Evolutionary conservation across 2,888 invertebrate genomes (phyloP).

Genomic region (Volucella inanis): DNA sequence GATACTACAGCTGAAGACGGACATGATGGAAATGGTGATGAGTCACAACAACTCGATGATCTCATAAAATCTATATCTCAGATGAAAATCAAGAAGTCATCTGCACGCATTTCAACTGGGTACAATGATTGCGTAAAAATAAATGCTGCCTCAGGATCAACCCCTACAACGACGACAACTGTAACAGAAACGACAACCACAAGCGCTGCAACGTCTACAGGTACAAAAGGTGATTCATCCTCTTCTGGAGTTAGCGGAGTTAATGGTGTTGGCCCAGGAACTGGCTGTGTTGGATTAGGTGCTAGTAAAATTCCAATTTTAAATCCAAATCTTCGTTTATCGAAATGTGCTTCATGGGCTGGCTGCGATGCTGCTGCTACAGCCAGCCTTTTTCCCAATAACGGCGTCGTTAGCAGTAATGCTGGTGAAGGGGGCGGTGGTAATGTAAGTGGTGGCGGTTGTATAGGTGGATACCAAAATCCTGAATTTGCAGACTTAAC

Average conservation of each 20-base stretch:
- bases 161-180: slow-evolving; percentile 59
- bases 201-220: slow-evolving; percentile 45
- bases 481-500: slow-evolving; percentile 84
- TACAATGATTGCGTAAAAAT: slow-evolving; percentile 38
- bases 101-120: slow-evolving; percentile 22
- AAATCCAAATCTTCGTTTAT: slow-evolving; percentile 85
- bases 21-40: slow-evolving; percentile 61
- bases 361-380: slow-evolving; percentile 83
- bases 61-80: slow-evolving; percentile 34
- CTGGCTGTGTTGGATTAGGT: slow-evolving; percentile 60
- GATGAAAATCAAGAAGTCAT: slow-evolving; percentile 40
- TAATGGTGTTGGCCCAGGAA: slow-evolving; percentile 49
- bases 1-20: slow-evolving; percentile 62
- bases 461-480: slow-evolving; percentile 80
- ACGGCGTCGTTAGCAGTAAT: slow-evolving; percentile 51
- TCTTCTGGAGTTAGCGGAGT: slow-evolving; percentile 66
- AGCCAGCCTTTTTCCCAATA: slow-evolving; percentile 77
- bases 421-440: slow-evolving; percentile 56
- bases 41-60: slow-evolving; percentile 68
- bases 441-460: slow-evolving; percentile 76
- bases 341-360: slow-evolving; percentile 90
- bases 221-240: slow-evolving; percentile 68
- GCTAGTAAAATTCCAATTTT: slow-evolving; percentile 87
- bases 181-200: slow-evolving; percentile 62
- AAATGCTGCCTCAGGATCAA: slow-evolving; percentile 31